phyloP scores from a whole-genome alignment of 1,140 invertebrate species.

The Tetraneura akinire region DNA sequence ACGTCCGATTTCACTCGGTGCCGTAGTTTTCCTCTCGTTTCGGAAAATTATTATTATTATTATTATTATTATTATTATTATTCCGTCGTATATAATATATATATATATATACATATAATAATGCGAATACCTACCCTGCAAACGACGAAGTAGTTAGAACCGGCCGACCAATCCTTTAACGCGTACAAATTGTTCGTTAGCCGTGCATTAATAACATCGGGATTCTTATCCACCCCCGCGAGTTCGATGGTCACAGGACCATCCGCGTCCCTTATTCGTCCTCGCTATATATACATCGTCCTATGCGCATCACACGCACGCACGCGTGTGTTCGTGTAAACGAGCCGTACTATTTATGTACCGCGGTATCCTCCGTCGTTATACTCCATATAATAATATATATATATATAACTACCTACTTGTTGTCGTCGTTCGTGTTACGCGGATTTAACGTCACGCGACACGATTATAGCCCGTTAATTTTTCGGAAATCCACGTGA shows the following conservation, averaged over 20 bases:
- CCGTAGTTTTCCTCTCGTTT: constrained; percentile 38
- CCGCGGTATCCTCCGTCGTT: no score
- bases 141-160: constrained; percentile 44
- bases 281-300: neutral
- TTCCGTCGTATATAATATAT: no score
- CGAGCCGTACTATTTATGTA: no score
- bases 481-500: no score
- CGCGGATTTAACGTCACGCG: no score
- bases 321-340: no score
- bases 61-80: no score
- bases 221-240: constrained; percentile 18
- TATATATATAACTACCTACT: no score
- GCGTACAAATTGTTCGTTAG: constrained; percentile 51
- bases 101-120: no score
- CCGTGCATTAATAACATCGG: constrained; percentile 49
- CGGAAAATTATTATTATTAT: constrained; percentile 18
- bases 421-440: no score
- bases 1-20: neutral
- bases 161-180: constrained; percentile 44
- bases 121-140: constrained; percentile 29
- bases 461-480: no score
- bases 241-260: neutral
- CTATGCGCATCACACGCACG: neutral
- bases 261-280: neutral
- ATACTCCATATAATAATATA: no score